Base-by-base conservation (phyloP, 2,113 vertebrate species). In the Lonchura striata region DNA sequence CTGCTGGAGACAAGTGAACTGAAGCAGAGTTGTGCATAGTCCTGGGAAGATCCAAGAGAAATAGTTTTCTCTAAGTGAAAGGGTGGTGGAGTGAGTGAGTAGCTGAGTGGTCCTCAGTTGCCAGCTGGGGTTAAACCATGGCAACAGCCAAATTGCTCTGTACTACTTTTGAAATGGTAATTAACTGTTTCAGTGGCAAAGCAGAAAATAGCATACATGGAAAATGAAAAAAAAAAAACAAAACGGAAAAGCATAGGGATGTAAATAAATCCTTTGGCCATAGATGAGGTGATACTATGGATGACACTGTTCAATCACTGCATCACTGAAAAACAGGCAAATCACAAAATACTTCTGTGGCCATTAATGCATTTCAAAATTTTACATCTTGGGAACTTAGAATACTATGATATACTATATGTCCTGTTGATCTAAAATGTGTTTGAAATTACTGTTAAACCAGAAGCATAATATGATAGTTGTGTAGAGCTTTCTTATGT, bases 11-110 rank as follows among this genome's bases (percentile, higher is more conserved):
- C 2, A 4, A 86, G 18, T 4, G 41, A 74, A 70, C n/a, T 54
- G 15, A 42, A n/a, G 33, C 28, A 54, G n/a, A 71, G 6, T 10
- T 68, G n/a, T 31, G 33, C 30, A 18, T 2, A 46, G 33, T 16
- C 30, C 35, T 47, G 33, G n/a, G 27, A 81, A 82, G 14, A 56
- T 17, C 16, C 6, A 4, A 17, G 28, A 13, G 17, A 44, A 41
- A 52, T 12, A 18, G 10, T 7, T 24, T 74, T 54, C 44, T 46
- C 28, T 4, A 54, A 49, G 20, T 24, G 18, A 27, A 68, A 53
- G 10, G 2, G 2, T 31, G 16, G 10, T 10, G 13, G 10, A 30
- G 18, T 17, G 18, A 79, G 10, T 0, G 0, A 44, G 23, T 24
- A 13, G 15, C 23, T 31, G 10, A 35, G 22, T 23, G 7, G 12